Base-by-base conservation (phyloP, 1,140 invertebrate genomes). In the Harpegnathos saltator region DNA sequence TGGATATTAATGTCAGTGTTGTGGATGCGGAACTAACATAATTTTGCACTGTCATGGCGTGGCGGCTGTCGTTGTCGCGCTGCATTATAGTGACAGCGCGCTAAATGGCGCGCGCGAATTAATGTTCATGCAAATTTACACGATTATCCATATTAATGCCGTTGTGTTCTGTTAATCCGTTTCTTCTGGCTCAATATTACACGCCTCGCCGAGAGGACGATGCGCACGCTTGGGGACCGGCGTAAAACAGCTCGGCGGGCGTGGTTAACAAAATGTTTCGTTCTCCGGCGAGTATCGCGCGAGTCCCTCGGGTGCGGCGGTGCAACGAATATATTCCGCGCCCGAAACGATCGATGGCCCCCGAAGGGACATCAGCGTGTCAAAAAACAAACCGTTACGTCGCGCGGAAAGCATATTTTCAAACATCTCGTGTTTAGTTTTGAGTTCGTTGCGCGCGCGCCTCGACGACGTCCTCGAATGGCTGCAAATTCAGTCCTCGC, bases 81-180 rank as follows among this genome's bases (percentile, higher is more conserved):
- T 71, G 52, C 54, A 48, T 80, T 80, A 69, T 29, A 44, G 65
- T 44, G 75, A 80, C 75, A 80, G 54, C 52, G 54, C 52, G 54
- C 75, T 80, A 80, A 80, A 80, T 80, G 75, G 65, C 65, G 54
- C 65, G 54, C 75, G 52, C 75, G 65, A 80, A 80, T 80, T 80
- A 80, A 80, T 80, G 75, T 71, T 80, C 75, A 80, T 80, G 75
- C 75, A 80, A 80, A 80, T 80, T 80, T 44, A 80, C 75, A n/a
- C 65, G 75, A 80, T 80, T 80, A 80, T 80, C 54, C 75, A 80
- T 80, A 80, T 80, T 80, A 80, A 80, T 71, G 75, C 33, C 65
- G 52, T 52, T 80, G 75, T 80, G 75, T 80, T 80, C 75, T 69
- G 65, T 71, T 80, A 80, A 80, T 80, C 65, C 69, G 69, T 80